Conservation (phyloP, 1,140 invertebrate genomes). For the Sitobion miscanthi region DNA sequence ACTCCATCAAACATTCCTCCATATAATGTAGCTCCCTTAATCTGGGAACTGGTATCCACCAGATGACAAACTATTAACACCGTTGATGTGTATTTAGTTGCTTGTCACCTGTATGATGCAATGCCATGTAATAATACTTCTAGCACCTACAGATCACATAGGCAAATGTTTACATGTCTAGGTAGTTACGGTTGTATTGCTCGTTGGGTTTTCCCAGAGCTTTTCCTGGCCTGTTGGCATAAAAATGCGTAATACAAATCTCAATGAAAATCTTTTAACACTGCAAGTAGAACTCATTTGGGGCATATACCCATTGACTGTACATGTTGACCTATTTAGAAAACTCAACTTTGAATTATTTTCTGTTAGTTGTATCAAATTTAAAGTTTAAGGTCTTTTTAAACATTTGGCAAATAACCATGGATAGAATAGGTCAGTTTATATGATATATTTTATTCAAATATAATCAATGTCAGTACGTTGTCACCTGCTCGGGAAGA, state of each 20-base stretch:
- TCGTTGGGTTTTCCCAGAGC: not conserved
- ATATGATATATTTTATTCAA: not conserved
- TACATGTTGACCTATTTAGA: slow-evolving; percentile 43
- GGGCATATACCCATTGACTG: not conserved
- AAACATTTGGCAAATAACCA: not conserved
- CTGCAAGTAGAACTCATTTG: not conserved
- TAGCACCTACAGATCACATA: not conserved
- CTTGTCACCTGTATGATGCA: not conserved
- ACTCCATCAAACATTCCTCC: not conserved
- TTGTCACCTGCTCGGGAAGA: not conserved
- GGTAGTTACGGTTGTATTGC: not conserved
- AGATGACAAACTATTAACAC: not conserved
- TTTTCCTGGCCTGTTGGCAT: not conserved
- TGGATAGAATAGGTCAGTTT: not conserved
- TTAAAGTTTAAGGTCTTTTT: not conserved
- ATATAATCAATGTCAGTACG: not conserved
- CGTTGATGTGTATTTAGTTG: too few species aligned
- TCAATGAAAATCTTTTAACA: not conserved
- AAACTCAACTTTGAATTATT: slow-evolving; percentile 28
- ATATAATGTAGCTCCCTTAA: not conserved
- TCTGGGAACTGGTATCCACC: not conserved
- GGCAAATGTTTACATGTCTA: not conserved
- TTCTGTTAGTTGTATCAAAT: not conserved
- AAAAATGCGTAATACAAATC: not conserved
- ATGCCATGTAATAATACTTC: not conserved